Evolutionary conservation across 2,797 vertebrate species (phyloP).

Genomic region (Amphiprion clarkii): DNA sequence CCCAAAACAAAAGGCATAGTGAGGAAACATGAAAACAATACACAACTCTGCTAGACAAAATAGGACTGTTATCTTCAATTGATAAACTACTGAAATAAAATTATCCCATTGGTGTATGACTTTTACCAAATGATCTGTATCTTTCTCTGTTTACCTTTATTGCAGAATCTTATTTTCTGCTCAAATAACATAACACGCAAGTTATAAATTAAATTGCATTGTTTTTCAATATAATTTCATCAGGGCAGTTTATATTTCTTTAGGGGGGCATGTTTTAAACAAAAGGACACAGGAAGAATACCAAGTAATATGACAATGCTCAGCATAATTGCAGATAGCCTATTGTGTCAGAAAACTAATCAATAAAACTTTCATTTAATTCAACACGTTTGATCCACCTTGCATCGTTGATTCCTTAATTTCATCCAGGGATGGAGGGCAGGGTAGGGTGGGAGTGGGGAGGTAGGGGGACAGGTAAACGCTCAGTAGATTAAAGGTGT

Average conservation of each 20-base stretch:
- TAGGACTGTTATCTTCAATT: conserved; percentile 17
- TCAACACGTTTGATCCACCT: conserved; percentile 42
- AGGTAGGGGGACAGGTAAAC: conserved; percentile 16
- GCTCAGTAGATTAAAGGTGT: conserved; percentile 35
- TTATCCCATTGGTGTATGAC: conserved; percentile 5
- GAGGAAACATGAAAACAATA: conserved; percentile 41
- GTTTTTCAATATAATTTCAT: conserved; percentile 31
- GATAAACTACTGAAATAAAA: conserved; percentile 19
- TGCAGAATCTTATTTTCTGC: conserved; percentile 11
- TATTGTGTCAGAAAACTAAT: conserved; percentile 41
- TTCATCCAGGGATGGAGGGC: conserved; percentile 38
- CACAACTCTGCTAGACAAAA: conserved; percentile 20
- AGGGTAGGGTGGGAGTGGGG: not conserved
- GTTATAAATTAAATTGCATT: conserved; percentile 17
- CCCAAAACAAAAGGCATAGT: conserved; percentile 47
- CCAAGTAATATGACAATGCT: conserved; percentile 36
- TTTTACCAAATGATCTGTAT: not conserved
- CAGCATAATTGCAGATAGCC: conserved; percentile 40
- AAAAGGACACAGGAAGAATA: conserved; percentile 15
- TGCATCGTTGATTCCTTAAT: conserved; percentile 42
- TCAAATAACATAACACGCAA: conserved; percentile 37
- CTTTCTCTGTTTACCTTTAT: conserved; percentile 19
- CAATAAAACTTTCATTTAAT: conserved; percentile 42
- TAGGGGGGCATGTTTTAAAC: conserved; percentile 18
- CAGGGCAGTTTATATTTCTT: conserved; percentile 24